Base-by-base conservation (phyloP, 2,888 invertebrate genomes). In the Chymomyza procnemis region DNA sequence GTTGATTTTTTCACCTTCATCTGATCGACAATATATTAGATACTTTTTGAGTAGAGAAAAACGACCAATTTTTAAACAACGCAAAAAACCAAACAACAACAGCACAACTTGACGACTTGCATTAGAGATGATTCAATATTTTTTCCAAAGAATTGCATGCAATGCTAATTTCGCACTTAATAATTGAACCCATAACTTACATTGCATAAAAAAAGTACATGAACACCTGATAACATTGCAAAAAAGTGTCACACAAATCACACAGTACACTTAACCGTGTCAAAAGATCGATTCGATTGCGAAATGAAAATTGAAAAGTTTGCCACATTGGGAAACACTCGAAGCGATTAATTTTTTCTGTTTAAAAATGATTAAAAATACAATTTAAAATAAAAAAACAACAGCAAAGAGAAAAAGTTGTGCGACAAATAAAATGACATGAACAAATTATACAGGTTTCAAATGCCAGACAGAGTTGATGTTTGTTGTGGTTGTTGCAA, bases 381-480 rank as follows among this genome's bases (percentile, higher is more conserved):
- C n/a, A 26, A 56, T 30, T 19, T 18, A 18, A 52, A 14, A 54
- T 19, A 54, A 54, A 54, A 21, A 54, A 16, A 12, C 19, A 14
- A 54, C 4, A 21, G 46, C 3, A 41, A 16, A 55, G 56, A 46
- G 47, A 56, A 19, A 26, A 56, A 22, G 56, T 21, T 47, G 26
- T 56, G 47, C 56, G 57, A 41, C 16, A 55, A 18, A 30, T 48
- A 26, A 64, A 69, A 72, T 70, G 63, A 66, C 66, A 71, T 64
- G 61, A 65, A 64, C 72, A 64, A 67, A 68, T 73, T 68, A 63
- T 66, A 66, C 66, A 61, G 66, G 67, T 67, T 73, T 61, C n/a
- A 59, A 59, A 59, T 41, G 48, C 22, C 48, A 48, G 60, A 60
- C 60, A 60, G 22, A 60, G 57, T 41, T 57, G 41, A 16, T 21